Evolutionary conservation across 92 coral and sea anemone genomes (phyloP).

Genomic region (Isaurus tuberculatus): DNA sequence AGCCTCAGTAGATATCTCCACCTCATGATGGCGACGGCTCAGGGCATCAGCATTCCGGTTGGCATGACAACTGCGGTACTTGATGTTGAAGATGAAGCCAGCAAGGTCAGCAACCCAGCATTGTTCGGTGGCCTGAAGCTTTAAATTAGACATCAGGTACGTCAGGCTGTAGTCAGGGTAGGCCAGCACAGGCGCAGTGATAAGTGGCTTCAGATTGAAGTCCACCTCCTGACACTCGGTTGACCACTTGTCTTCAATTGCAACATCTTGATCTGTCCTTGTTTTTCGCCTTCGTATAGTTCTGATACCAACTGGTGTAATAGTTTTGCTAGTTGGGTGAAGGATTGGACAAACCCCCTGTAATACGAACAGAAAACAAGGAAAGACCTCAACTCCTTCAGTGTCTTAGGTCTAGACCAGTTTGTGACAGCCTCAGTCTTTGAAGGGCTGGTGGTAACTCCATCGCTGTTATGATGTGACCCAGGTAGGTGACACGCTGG

Average conservation of each 20-base stretch:
- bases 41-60: conserved; percentile 58
- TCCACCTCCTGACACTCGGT: neutral
- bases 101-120: neutral
- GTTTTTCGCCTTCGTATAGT: neutral
- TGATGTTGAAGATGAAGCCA: conserved; percentile 51
- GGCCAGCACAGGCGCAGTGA: neutral
- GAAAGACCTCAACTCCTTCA: conserved; percentile 36
- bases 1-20: neutral
- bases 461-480: neutral
- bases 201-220: neutral
- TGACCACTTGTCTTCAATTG: neutral
- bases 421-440: conserved; percentile 12
- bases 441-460: neutral
- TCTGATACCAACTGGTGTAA: neutral
- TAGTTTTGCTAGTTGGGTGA: neutral
- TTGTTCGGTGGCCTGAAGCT: neutral
- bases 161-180: neutral
- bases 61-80: conserved; percentile 29
- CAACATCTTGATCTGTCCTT: neutral
- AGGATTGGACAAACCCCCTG: neutral
- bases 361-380: conserved; percentile 55
- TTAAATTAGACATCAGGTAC: neutral
- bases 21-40: conserved; percentile 36
- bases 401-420: conserved; percentile 51
- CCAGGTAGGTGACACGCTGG: neutral